Evolutionary conservation across 37 sponge, comb jelly and placozoan species (phyloP), one percentile per base, ranked within the genome.

Genomic region (Mnemiopsis leidyi): DNA sequence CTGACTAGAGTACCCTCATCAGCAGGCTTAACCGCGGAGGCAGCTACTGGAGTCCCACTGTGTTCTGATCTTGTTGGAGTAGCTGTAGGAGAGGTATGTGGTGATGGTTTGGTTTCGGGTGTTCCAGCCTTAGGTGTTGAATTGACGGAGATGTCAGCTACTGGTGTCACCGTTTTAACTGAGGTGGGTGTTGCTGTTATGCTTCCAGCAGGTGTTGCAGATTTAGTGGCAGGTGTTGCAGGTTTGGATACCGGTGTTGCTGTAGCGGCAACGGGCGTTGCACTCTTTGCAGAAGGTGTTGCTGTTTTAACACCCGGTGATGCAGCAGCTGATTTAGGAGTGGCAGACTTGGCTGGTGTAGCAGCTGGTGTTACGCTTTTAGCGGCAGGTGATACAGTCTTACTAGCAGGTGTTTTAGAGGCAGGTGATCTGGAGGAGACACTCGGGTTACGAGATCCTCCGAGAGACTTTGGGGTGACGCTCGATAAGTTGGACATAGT

Each of bases 401-500:
- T 29, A 23, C 21, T 35, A 29, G 21, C 82, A 20, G 82, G 82
- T 3, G 82, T 31, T 33, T 5, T 31, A 20, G 82, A 16, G 7
- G 82, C 82, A 20, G 82, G 23, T 20, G 82, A 71, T 71, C n/a
- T 71, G 73, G 28, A 28, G 2, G 24, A 2, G 24, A 69, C 73
- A 25, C 73, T 69, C 21, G 73, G 73, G n/a, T 69, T 69, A 21
- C 73, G 73, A 5, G 82, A 32, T 20, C 82, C 76, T 28, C 76
- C 37, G 36, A 32, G 36, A 5, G 34, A 33, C 9, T 32, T 16
- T 13, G 82, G 82, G 29, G 82, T 79, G 0, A 79, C 82, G 21
- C 82, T 79, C 82, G 82, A 79, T 33, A 79, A 23, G 36, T 79
- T 79, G 1, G 82, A 79, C 82, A 79, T 79, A 21, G 29, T 33